Base-by-base conservation (phyloP, 2,113 vertebrate genomes). In the Dasypus novemcinctus region DNA sequence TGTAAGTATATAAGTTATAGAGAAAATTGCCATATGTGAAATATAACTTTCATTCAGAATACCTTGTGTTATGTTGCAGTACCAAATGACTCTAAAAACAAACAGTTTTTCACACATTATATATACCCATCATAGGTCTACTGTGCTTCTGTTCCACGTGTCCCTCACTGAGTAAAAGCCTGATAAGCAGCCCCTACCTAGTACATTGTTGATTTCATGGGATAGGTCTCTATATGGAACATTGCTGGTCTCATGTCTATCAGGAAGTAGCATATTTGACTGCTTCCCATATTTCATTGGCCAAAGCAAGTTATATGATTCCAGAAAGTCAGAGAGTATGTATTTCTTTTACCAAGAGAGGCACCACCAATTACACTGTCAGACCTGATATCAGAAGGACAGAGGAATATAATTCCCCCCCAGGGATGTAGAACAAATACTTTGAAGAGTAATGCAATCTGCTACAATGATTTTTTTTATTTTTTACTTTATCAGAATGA, bases 1-100 rank as follows among this genome's bases (percentile, higher is more conserved):
- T 23, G 54, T 76, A 63, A 52, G 18, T 75, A 10, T 54, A 25
- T 96, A 91, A 91, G 59, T 96, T 72, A 36, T 93, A 75, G n/a
- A 95, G 7, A 84, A 91, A 78, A 69, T 71, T 90, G 3, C 1
- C 31, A n/a, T 66, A 38, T 87, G 36, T 90, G 52, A 71, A 83
- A 33, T 94, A 78, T 21, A 76, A 52, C 20, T 91, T 46, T 83
- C 36, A 72, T n/a, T 80, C 59, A 96, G 36, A 38, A 72, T 83
- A 72, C 11, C 10, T 2, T 90, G 17, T 81, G 10, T 76, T 66
- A n/a, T 61, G 12, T 41, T 87, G 13, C 1, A 9, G 59, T 93
- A 80, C 90, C 43, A 68, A 93, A 74, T 46, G 41, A 59, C 43
- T 74, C 9, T 29, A 36, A 21, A 10, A 49, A 33, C 2, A 68